Evolutionary conservation across 2,797 vertebrate species (phyloP), one percentile per base, ranked within the genome.

Genomic region (Peromyscus melanophrys): DNA sequence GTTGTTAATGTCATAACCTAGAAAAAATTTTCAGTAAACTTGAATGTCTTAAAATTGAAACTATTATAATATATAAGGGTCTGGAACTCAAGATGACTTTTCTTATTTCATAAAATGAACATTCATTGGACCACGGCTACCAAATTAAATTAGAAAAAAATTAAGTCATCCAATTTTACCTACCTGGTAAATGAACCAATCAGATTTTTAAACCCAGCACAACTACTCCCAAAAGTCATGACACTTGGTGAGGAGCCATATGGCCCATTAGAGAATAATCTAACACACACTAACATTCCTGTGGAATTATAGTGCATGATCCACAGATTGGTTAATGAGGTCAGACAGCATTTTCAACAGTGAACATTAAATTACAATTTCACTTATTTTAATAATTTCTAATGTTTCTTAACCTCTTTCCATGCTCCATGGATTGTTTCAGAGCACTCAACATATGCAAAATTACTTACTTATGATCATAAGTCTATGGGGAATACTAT

Each of bases 331-430:
- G 27, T 69, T 75, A 84, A 25, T 90, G 78, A 94, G 52, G 43
- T 67, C 46, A 86, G 31, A 31, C n/a, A 80, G 37, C 43, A 76
- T 90, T 83, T 94, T 88, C 77, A 59, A 92, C 19, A 82, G 69
- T 75, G 12, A 80, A 91, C 17, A 73, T 67, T 94, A 83, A 83
- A 46, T 84, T 75, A 57, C 2, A 61, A 88, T 92, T 80, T 92
- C 23, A 37, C 43, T 10, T 37, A 88, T 63, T 84, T 17, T 80
- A 90, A 69, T 69, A 80, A 2, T 84, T 40, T 67, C 40, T 69
- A 65, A 65, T 55, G 87, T 65, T 88, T 89, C 21, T 73, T 92
- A n/a, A 82, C n/a, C 29, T 23, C 7, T 92, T 73, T 7, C 4
- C 29, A 31, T 61, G 61, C 4, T 40, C 6, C n/a, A 14, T 25